Conservation (phyloP, 2,113 vertebrate genomes). For the Chitala chitala region DNA sequence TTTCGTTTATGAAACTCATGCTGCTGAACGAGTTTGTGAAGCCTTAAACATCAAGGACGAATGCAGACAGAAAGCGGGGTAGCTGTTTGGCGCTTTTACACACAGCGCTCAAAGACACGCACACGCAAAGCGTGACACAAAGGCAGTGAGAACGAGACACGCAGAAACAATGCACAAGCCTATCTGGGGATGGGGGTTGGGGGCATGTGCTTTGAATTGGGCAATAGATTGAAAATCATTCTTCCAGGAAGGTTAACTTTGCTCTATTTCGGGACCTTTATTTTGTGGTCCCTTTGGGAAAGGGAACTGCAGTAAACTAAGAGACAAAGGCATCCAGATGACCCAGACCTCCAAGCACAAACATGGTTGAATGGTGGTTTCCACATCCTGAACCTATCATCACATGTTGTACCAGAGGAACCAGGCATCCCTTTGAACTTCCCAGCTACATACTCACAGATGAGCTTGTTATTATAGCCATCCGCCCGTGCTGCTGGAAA, state of each 20-base stretch:
- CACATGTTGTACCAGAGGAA: slow-evolving; percentile 53
- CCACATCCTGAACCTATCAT: slow-evolving; percentile 56
- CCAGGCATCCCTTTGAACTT: slow-evolving; percentile 60
- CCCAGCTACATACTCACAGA: slow-evolving; percentile 58
- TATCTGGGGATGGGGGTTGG: no score
- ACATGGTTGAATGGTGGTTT: slow-evolving; percentile 51
- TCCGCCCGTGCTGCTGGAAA: slow-evolving; percentile 52
- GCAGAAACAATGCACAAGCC: not conserved
- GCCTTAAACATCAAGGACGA: no score
- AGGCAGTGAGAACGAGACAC: not conserved
- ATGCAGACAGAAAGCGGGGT: no score
- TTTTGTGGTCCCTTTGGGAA: not conserved
- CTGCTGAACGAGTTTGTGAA: no score
- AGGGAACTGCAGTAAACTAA: not conserved
- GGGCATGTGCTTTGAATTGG: not conserved
- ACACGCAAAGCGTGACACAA: not conserved
- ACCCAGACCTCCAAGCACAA: slow-evolving; percentile 30
- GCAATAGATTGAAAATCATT: not conserved
- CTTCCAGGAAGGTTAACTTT: not conserved
- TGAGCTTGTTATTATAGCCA: slow-evolving; percentile 65
- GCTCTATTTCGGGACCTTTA: not conserved
- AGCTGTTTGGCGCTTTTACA: no score
- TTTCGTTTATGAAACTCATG: no score
- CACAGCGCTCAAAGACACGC: no score
- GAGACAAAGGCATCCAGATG: slow-evolving; percentile 23